Evolutionary conservation across 2,888 invertebrate species (phyloP).

Genomic region (Sylvicola fuscatus): DNA sequence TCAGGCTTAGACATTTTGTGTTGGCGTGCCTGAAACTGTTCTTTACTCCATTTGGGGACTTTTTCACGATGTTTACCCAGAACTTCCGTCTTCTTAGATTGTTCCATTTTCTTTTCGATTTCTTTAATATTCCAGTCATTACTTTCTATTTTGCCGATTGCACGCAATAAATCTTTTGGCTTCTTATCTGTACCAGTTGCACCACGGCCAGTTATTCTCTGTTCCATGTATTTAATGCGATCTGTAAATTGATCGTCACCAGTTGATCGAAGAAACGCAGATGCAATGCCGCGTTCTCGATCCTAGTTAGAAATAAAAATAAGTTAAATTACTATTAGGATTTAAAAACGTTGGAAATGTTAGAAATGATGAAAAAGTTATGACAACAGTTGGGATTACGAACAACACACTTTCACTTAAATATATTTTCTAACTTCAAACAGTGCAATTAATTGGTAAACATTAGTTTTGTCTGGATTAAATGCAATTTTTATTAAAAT

Average conservation of each 20-base stretch:
- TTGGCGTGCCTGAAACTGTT: conserved; percentile 36
- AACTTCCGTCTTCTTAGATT: conserved; percentile 25
- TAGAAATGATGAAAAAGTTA: background rate
- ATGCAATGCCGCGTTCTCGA: conserved; percentile 24
- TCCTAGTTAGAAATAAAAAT: conserved; percentile 13
- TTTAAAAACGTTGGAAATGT: background rate
- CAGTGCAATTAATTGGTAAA: no score
- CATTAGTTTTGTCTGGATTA: no score
- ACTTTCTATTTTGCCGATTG: conserved; percentile 74
- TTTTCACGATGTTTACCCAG: conserved; percentile 35
- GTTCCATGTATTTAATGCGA: conserved; percentile 52
- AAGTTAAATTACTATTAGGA: background rate
- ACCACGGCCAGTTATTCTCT: conserved; percentile 43
- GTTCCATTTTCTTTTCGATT: conserved; percentile 71
- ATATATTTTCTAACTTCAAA: background rate
- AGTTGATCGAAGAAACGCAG: conserved; percentile 17
- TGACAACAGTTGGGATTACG: conserved; percentile 1
- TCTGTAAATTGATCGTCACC: conserved; percentile 24
- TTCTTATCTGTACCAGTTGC: conserved; percentile 42
- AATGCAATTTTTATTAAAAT: no score
- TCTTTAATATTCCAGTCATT: conserved; percentile 83
- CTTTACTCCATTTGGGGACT: conserved; percentile 82
- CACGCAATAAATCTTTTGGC: conserved; percentile 66
- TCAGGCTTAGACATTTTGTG: conserved; percentile 44
- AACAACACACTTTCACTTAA: background rate